These are phyloP conservation scores for Oreohelix idahoensis DNA, from an alignment of 1,140 invertebrate species.

Conservation along the genomic window DNA sequence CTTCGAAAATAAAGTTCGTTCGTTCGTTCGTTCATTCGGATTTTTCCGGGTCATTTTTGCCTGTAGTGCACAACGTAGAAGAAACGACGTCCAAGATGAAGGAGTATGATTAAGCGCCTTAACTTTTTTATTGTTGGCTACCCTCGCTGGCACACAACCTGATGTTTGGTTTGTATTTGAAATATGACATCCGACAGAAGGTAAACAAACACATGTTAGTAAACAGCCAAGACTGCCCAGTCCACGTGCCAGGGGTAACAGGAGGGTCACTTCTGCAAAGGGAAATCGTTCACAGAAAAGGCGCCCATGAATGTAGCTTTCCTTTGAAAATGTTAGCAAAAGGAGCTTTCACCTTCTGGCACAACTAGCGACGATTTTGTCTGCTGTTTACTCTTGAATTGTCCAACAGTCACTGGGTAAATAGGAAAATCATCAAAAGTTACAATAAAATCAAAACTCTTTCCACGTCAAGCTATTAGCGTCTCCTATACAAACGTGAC, in stretches of 20 bases:
- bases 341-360: background rate
- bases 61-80: no score
- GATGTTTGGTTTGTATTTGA: background rate
- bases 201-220: background rate
- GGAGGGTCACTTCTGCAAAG: background rate
- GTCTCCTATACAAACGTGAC: background rate
- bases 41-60: no score
- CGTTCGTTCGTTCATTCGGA: no score
- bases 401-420: background rate
- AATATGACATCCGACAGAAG: background rate
- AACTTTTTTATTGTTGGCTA: no score
- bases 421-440: background rate
- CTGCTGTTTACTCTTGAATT: background rate
- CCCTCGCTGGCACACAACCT: no score
- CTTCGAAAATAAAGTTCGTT: no score
- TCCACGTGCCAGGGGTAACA: constrained; percentile 1
- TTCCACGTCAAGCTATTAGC: background rate
- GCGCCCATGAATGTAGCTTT: background rate
- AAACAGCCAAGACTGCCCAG: background rate
- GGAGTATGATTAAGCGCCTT: no score
- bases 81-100: no score
- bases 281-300: background rate
- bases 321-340: background rate
- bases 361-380: background rate
- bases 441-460: background rate